Evolutionary conservation across 2,797 vertebrate species (phyloP).

Genomic region (Gymnothorax reevesii): DNA sequence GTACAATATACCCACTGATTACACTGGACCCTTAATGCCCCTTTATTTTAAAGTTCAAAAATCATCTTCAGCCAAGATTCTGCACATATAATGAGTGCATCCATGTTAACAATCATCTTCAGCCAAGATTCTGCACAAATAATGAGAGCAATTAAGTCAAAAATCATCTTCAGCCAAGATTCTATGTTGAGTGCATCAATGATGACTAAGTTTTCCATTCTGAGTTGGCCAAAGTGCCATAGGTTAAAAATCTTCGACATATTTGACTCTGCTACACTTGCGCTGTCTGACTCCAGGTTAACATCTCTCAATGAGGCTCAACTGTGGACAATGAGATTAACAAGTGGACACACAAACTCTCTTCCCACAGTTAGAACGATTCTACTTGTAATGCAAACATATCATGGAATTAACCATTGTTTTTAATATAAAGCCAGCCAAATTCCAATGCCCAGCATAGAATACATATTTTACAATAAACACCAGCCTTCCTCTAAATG

Average conservation of each 20-base stretch:
- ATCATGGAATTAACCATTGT: neutral
- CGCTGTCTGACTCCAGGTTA: slow-evolving; percentile 20
- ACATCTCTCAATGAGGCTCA: slow-evolving; percentile 24
- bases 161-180: neutral
- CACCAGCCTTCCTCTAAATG: neutral
- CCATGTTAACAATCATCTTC: neutral
- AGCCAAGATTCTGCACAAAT: neutral
- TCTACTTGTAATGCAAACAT: slow-evolving; percentile 9
- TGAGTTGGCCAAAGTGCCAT: neutral
- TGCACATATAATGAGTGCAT: too few relatives aligned
- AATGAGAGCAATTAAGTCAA: neutral
- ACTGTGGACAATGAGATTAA: slow-evolving; percentile 26
- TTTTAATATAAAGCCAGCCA: neutral
- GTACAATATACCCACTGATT: neutral
- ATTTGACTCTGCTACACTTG: slow-evolving; percentile 24
- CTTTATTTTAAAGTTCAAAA: neutral
- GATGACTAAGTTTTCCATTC: neutral
- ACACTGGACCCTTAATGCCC: neutral
- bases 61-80: neutral
- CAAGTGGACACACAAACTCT: slow-evolving; percentile 5
- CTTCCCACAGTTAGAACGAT: neutral
- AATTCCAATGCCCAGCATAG: too few relatives aligned
- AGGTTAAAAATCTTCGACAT: neutral
- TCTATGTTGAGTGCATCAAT: neutral
- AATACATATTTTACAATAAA: neutral